Conservation (phyloP, 2,113 vertebrate species). For the Dasyprocta punctata region DNA sequence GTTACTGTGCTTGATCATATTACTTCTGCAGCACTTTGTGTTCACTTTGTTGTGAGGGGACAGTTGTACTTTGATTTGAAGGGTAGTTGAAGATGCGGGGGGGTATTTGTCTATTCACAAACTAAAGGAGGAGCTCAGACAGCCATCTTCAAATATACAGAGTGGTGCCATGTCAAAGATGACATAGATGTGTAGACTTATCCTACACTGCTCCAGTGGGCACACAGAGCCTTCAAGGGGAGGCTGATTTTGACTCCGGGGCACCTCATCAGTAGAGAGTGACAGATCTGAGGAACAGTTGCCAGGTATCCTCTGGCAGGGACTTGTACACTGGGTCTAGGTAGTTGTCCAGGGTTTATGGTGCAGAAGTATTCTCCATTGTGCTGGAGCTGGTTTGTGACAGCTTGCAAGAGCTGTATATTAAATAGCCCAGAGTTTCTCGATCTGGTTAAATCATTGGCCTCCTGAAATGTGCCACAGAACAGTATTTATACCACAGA, state of each 20-base stretch:
- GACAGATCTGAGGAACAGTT: not conserved
- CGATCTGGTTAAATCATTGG: not conserved
- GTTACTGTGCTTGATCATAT: not conserved
- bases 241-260: not conserved
- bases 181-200: not conserved
- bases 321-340: not conserved
- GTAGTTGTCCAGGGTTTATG: not conserved
- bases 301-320: not conserved
- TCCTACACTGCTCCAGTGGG: not conserved
- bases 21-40: not conserved
- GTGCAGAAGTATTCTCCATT: not conserved
- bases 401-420: not conserved
- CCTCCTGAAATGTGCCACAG: not conserved
- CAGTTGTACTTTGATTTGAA: not conserved
- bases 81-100: not conserved
- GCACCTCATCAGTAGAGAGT: not conserved
- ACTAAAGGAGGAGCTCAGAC: not conserved
- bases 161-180: not conserved
- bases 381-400: not conserved
- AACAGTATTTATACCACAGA: not conserved
- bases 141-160: not conserved
- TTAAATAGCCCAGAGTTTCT: not conserved
- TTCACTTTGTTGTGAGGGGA: not conserved
- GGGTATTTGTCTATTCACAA: not conserved
- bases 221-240: too few relatives aligned